Base-by-base conservation (phyloP, 2,113 vertebrate species). In the Hepsetus odoe region DNA sequence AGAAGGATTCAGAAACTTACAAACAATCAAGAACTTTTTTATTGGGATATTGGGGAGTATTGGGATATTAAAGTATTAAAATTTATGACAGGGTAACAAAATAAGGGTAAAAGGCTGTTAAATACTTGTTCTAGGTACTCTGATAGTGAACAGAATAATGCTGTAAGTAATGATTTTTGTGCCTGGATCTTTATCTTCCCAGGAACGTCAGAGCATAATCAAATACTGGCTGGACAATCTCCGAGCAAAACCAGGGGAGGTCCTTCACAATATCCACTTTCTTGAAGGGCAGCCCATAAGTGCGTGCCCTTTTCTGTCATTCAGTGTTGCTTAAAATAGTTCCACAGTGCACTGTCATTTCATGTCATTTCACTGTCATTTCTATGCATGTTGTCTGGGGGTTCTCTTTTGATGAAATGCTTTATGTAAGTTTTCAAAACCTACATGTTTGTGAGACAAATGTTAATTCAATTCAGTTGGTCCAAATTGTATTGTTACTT, bases 201-300 rank as follows among this genome's bases (percentile, higher is more conserved):
- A 99, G 97, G 97, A 99, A 86, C 94, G 96, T 68, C 97, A 99
- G 87, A 97, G 92, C 90, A 95, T 99, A 92, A 99, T 99, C 88
- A 93, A 94, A 76, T 95, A 96, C 90, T 99, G 97, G 97, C 86
- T 99, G 90, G 95, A 98, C 90, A 99, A 98, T 91, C 93, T 98
- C 83, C 90, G 96, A 0, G 96, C 97, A 88, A 97, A 97, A 91
- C 94, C 95, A 18, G 97, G 97, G 4, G 97, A 98, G 86, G 89
- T 91, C 13, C 92, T 99, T 84, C 97, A 98, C 83, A 98, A 98
- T 81, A 94, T 99, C 84, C 94, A 92, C 90, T 99, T 99, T 90
- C 90, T 98, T 53, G 97, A 98, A 87, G 97, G 97, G 6, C 97
- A 99, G 90, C 96, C 97, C 90, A 98, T 98, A 93, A 97, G 97